Evolutionary conservation across 1,140 invertebrate genomes (phyloP), one percentile per base, ranked within the genome.

Genomic region (Meteorus sp.): DNA sequence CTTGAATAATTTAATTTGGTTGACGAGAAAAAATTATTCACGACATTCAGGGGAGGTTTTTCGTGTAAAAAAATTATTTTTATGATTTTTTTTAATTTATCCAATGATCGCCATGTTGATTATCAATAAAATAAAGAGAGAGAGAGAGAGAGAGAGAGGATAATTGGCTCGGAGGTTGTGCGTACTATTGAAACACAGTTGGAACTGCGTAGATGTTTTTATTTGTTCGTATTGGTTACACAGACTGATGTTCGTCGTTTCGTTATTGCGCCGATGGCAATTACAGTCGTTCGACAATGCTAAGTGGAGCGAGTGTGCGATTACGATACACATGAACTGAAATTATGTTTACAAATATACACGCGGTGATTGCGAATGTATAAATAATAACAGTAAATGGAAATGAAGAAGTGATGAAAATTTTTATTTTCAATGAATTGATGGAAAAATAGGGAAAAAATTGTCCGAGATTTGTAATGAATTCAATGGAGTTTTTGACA

Each of bases 251-350:
- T 27, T 9, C 5, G 44, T 23, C 2, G 44, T 47, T 47, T 22
- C 25, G 41, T 58, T 57, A 57, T 45, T 58, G 29, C 43, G 56
- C 43, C 61, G 52, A 62, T 62, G 53, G 61, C 61, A 62, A 62
- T 62, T 62, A 62, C 56, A 52, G 61, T 56, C 59, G 57, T 62
- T 62, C 56, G 61, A 62, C 61, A 62, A 62, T 62, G 45, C 61
- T 62, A 62, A 62, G 56, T 62, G 61, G 61, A 62, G 56, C 61
- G 59, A 59, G 52, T 56, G 52, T n/a, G 27, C 31, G 7, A 59
- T 19, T 19, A 43, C 15, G 3, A 17, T 9, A 9, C 4, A 15
- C 37, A 55, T n/a, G 44, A 23, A n/a, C n/a, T n/a, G n/a, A n/a
- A n/a, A n/a, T n/a, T n/a, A n/a, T 44, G 54, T 56, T 54, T 44